These are phyloP conservation scores for Drosophila elegans DNA, from an alignment of 1,140 invertebrate species.

Conservation along the genomic window DNA sequence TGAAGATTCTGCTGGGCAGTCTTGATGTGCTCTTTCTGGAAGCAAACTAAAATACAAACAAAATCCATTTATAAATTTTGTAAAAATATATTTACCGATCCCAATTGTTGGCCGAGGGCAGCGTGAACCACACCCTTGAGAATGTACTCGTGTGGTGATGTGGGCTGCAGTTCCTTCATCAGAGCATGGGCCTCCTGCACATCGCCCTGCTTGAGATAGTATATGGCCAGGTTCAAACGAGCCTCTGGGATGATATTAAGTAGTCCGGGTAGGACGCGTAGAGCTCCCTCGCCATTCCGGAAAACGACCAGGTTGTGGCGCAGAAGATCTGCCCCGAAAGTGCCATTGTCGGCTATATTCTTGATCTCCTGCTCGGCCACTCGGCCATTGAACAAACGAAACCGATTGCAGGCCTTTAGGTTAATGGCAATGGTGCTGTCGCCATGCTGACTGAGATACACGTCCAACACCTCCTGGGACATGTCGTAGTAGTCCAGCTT, in stretches of 20 bases:
- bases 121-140: constrained; percentile 98
- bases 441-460: constrained; percentile 96
- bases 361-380: constrained; percentile 95
- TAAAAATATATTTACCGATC: constrained; percentile 88
- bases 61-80: background rate
- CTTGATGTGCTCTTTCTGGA: constrained; percentile 96
- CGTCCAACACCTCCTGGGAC: constrained; percentile 96
- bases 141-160: constrained; percentile 98
- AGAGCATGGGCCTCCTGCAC: constrained; percentile 95
- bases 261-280: constrained; percentile 95
- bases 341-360: constrained; percentile 92
- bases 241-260: constrained; percentile 99
- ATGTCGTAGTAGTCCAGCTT: constrained; percentile 97
- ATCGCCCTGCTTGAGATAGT: constrained; percentile 96
- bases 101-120: constrained; percentile 95
- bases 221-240: constrained; percentile 97
- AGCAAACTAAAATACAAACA: background rate
- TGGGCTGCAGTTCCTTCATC: constrained; percentile 96
- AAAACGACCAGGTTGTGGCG: constrained; percentile 99
- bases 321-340: constrained; percentile 96
- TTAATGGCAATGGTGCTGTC: constrained; percentile 98
- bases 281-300: constrained; percentile 95
- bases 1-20: constrained; percentile 98
- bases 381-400: constrained; percentile 96
- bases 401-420: constrained; percentile 92